These are phyloP conservation scores for Ganaspis brasiliensis DNA, from an alignment of 2,888 invertebrate genomes.

Conservation along the genomic window DNA sequence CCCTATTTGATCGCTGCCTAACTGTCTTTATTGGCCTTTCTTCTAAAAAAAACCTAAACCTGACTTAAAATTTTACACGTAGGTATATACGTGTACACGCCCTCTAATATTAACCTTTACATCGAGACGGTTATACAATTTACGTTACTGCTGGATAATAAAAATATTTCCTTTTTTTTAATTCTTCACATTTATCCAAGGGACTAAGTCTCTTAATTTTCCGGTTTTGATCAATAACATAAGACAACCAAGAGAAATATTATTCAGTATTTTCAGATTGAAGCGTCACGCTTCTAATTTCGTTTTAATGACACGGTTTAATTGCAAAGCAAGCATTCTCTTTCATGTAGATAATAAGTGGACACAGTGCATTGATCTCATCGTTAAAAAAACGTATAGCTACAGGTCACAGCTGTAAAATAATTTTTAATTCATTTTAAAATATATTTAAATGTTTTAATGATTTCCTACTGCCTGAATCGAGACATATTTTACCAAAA, in stretches of 20 bases:
- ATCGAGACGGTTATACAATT: slow-evolving; percentile 29
- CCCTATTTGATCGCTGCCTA: slow-evolving; percentile 22
- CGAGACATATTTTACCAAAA: too few relatives aligned
- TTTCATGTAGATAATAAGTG: not conserved
- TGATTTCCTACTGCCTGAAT: too few relatives aligned
- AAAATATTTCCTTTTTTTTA: slow-evolving; percentile 1
- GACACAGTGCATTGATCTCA: too few relatives aligned
- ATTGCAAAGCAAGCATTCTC: slow-evolving; percentile 2
- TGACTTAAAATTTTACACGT: slow-evolving; percentile 35
- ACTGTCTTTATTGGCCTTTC: slow-evolving; percentile 22
- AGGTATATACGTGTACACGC: slow-evolving; percentile 31
- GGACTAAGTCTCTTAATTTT: not conserved
- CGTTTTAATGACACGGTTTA: not conserved
- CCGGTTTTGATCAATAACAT: not conserved
- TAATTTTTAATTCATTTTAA: too few relatives aligned
- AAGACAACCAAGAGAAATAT: not conserved
- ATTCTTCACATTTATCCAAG: not conserved
- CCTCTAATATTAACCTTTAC: slow-evolving; percentile 13
- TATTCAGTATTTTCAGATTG: not conserved
- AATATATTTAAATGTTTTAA: too few relatives aligned
- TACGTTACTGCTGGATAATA: slow-evolving; percentile 10
- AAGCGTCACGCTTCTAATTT: not conserved
- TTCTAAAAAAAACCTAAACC: slow-evolving; percentile 21
- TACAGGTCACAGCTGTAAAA: not conserved
- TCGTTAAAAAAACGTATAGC: too few relatives aligned